Evolutionary conservation across 2,888 invertebrate species (phyloP), one percentile per base, ranked within the genome.

Genomic region (Thumatha senex): DNA sequence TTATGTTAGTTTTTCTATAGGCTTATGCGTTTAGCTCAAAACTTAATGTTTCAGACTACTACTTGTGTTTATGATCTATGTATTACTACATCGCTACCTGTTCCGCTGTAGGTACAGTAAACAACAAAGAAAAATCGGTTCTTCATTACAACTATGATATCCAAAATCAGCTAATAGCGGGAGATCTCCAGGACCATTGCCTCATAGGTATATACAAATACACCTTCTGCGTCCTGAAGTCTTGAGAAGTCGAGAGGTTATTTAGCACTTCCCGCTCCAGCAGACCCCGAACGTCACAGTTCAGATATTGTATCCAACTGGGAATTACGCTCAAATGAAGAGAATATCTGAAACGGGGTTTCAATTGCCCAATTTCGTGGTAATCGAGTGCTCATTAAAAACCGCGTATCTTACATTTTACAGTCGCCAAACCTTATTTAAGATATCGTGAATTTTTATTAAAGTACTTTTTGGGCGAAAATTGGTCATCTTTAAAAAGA

Each of bases 81-180:
- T 15, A 45, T 38, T 30, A 14, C 11, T 11, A 12, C 41, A 35
- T 12, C 9, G 36, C 51, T 46, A 42, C 13, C 33, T 42, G 38
- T 40, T 38, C 29, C 36, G 24, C 40, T 49, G 14, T 5, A 12
- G n/a, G n/a, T n/a, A n/a, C 11, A 12, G 10, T n/a, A 8, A 11
- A 40, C 39, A 38, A 43, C 39, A 48, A 43, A 50, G n/a, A 38
- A 45, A 3, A 15, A 29, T 48, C 48, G 44, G 13, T 15, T 47
- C 40, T 33, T 31, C 52, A 49, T 33, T 49, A 35, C 15, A 38
- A 24, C 38, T 47, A 46, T n/a, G 49, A 54, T 61, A 58, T 56
- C 40, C 44, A 44, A 49, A 53, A 46, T 49, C 54, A 49, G 54
- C 34, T 29, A 12, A 34, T 33, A 42, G 18, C n/a, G n/a, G 18